Percentiles rank a stretch among this genome's conserved stretches.
phyloP scores from a whole-genome alignment of 2,888 invertebrate species.

The Drosophila nr. perissopoda region DNA sequence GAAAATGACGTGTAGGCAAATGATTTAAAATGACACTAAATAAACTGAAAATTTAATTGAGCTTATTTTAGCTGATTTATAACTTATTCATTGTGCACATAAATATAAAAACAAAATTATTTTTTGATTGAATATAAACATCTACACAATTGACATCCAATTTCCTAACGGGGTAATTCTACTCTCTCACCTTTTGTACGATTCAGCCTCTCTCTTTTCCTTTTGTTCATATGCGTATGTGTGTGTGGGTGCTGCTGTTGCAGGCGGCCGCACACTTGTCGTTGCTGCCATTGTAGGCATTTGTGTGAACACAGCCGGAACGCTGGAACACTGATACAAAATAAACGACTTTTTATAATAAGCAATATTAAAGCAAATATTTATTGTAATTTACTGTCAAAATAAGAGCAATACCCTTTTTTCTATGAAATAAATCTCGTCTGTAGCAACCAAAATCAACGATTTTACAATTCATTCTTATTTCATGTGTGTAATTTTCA shows the following conservation, averaged over 20 bases:
- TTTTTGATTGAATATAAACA: background rate
- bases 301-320: slow-evolving; percentile 33
- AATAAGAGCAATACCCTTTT: background rate
- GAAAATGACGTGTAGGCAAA: background rate
- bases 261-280: slow-evolving; percentile 35
- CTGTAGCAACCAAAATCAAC: background rate
- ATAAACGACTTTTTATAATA: background rate
- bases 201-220: slow-evolving; percentile 9
- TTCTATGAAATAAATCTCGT: background rate
- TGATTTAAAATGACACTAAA: background rate
- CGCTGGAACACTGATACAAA: background rate
- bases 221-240: slow-evolving; percentile 11
- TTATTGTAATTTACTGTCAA: background rate
- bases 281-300: slow-evolving; percentile 9
- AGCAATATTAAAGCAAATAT: background rate
- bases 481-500: slow-evolving; percentile 1
- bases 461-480: background rate
- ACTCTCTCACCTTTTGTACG: slow-evolving; percentile 32
- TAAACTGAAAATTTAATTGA: background rate
- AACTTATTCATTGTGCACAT: background rate
- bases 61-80: background rate
- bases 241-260: slow-evolving; percentile 49
- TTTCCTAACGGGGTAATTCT: slow-evolving; percentile 56
- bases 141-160: slow-evolving; percentile 5
- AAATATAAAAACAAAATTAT: background rate